Evolutionary conservation across 2,797 vertebrate species (phyloP).

Genomic region (Synanceia verrucosa): DNA sequence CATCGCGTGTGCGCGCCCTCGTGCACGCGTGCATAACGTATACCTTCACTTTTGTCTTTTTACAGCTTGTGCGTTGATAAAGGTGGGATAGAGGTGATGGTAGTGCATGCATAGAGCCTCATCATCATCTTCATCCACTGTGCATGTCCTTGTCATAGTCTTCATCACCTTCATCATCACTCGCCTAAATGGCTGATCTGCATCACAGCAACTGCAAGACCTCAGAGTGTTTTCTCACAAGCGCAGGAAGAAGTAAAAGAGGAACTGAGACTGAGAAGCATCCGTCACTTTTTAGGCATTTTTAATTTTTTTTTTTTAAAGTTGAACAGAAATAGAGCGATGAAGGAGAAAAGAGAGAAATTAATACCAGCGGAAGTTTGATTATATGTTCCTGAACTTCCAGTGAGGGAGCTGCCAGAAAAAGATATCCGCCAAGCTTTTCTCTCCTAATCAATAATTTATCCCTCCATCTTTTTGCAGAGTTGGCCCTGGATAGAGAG

Average conservation of each 20-base stretch:
- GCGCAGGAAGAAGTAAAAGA: conserved; percentile 32
- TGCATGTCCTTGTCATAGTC: neutral
- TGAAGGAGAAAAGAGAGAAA: neutral
- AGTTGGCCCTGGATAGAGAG: conserved; percentile 44
- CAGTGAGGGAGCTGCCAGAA: neutral
- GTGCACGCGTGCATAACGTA: neutral
- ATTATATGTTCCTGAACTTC: conserved; percentile 18
- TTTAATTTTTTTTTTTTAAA: too few relatives aligned
- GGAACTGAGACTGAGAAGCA: conserved; percentile 52
- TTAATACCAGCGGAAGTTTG: neutral
- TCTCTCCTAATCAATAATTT: conserved; percentile 59
- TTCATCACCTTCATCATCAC: neutral
- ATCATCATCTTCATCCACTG: neutral
- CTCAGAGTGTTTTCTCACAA: conserved; percentile 11
- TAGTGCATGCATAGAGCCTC: too few relatives aligned
- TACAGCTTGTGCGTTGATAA: too few relatives aligned
- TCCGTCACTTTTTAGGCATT: too few relatives aligned
- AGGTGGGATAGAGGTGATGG: too few relatives aligned
- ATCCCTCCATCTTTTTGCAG: conserved; percentile 64
- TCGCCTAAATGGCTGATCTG: neutral
- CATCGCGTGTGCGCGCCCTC: neutral
- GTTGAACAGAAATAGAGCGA: neutral
- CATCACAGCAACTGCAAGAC: neutral
- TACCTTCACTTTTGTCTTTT: neutral
- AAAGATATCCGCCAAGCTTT: conserved; percentile 4